Evolutionary conservation across 1,140 invertebrate genomes (phyloP), one percentile per base, ranked within the genome.

Genomic region (Heliconius eleuchia): DNA sequence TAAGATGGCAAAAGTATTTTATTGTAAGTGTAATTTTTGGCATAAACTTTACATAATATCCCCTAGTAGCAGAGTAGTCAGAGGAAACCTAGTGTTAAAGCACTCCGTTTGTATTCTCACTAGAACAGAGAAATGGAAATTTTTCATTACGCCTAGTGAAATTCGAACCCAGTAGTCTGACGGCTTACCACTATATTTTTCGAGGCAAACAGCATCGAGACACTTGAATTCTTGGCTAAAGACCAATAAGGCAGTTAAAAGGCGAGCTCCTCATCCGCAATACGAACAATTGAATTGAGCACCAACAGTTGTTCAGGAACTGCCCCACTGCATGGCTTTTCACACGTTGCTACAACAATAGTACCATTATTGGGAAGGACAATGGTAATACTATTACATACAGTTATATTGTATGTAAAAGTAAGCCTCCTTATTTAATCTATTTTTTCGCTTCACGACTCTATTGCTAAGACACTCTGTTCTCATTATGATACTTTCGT

Each of bases 201-300:
- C 8, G 13, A n/a, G n/a, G 9, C 19, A 42, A 30, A 7, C 6
- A 72, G 71, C 30, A 72, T 3, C 34, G 18, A 72, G 34, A 72
- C 27, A 71, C 71, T 72, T 39, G 37, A 72, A 72, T 72, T 39
- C 34, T 39, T 72, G 37, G 37, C 37, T 39, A 42, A 72, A 72
- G 71, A 37, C 71, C 71, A 72, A 72, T 72, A 72, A 72, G 42
- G 70, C 37, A 72, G 60, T 66, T 27, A 13, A 66, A 66, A 66
- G 42, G 71, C 71, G 71, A 39, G 34, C 71, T 42, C 71, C 71
- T 72, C 71, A 72, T 72, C 71, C 71, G 71, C 70, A 71, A 34
- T 72, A 66, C 37, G 71, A 76, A 76, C 75, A 76, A 76, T 76
- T 76, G 75, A 76, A 76, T 76, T 76, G 75, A 60, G 50, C 42